Evolutionary conservation across 1,140 invertebrate genomes (phyloP).

Genomic region (Hyposmocoma kahamanoa): DNA sequence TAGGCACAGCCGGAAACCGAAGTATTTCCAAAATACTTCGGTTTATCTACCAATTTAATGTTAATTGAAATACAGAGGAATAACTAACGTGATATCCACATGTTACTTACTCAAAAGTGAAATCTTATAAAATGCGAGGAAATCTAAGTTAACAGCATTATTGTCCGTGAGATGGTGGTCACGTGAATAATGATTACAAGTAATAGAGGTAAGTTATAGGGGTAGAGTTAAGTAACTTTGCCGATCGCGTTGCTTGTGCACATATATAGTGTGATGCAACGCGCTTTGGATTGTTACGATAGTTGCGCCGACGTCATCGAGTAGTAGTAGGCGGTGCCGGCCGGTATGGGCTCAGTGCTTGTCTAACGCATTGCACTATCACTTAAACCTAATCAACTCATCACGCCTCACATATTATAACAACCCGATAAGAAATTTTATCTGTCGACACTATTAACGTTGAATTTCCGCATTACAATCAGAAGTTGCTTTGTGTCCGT

Average conservation of each 20-base stretch:
- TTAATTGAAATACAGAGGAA: no score
- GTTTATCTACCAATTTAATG: no score
- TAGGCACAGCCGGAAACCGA: no score
- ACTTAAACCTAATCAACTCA: background rate
- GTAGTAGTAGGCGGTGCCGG: slow-evolving; percentile 6
- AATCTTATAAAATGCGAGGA: no score
- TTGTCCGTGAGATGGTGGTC: slow-evolving; percentile 1
- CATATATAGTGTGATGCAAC: slow-evolving; percentile 37
- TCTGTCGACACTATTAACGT: slow-evolving; percentile 15
- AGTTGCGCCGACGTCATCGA: background rate
- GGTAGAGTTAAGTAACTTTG: background rate
- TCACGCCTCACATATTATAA: background rate
- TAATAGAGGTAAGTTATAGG: background rate
- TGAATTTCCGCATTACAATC: slow-evolving; percentile 2
- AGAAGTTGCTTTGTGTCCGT: background rate
- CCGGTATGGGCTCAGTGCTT: background rate
- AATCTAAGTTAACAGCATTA: no score
- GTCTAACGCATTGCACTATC: background rate
- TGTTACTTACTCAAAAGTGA: no score
- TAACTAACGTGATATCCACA: no score
- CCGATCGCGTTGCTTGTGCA: slow-evolving; percentile 12
- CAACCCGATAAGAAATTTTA: slow-evolving; percentile 11
- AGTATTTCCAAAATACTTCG: no score
- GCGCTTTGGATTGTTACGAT: slow-evolving; percentile 27
- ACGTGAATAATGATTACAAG: no score